These are phyloP conservation scores for Cetoscarus ocellatus DNA, from an alignment of 2,797 vertebrate genomes.

Conservation along the genomic window DNA sequence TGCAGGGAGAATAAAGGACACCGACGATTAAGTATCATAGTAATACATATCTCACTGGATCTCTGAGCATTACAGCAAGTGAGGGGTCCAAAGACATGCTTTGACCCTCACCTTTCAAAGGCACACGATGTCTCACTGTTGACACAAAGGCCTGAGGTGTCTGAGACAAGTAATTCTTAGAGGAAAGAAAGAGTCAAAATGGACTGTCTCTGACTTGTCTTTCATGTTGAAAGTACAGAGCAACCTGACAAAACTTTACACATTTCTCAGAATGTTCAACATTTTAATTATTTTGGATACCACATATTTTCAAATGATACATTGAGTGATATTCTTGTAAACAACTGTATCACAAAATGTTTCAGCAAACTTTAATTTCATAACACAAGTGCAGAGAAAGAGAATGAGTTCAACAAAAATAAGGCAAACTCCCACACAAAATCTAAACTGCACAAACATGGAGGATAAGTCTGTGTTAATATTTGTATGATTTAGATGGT, in stretches of 20 bases:
- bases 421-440: too few species aligned
- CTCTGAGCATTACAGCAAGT: conserved; percentile 31
- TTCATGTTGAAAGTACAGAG: conserved; percentile 3
- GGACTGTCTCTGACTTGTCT: neutral
- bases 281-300: too few species aligned
- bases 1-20: conserved; percentile 74
- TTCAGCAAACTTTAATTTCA: too few species aligned
- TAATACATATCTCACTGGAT: conserved; percentile 58
- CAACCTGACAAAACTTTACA: neutral
- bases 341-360: too few species aligned
- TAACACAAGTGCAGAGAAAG: too few species aligned
- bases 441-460: too few species aligned
- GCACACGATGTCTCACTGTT: conserved; percentile 18
- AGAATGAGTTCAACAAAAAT: too few species aligned
- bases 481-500: too few species aligned
- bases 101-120: conserved; percentile 58
- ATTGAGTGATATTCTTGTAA: too few species aligned
- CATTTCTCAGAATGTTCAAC: too few species aligned
- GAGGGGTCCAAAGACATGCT: conserved; percentile 41
- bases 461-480: too few species aligned
- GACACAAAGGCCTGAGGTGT: conserved; percentile 23
- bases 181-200: neutral
- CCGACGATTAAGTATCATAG: conserved; percentile 65
- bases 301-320: too few species aligned
- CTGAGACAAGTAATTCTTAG: conserved; percentile 19